These are phyloP conservation scores for Drosophila rellima DNA, from an alignment of 2,888 invertebrate genomes.

Conservation along the genomic window DNA sequence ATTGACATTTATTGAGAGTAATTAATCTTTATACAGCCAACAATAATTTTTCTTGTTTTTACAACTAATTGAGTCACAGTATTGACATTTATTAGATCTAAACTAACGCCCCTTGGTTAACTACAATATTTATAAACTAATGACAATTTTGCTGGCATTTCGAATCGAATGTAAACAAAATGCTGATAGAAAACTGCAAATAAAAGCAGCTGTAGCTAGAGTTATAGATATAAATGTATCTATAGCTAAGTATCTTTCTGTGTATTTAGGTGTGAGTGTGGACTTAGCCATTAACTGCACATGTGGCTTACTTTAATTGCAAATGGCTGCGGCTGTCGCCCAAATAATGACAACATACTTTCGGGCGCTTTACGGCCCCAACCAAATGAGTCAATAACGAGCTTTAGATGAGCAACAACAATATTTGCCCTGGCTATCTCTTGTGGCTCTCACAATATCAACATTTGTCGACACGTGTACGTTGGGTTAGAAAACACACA, in stretches of 20 bases:
- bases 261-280: conserved; percentile 25
- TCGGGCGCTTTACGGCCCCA: conserved; percentile 56
- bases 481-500: conserved; percentile 7
- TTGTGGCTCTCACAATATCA: conserved; percentile 11
- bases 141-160: conserved; percentile 49
- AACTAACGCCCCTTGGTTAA: conserved; percentile 13
- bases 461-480: conserved; percentile 41
- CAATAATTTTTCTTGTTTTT: neutral
- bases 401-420: conserved; percentile 62
- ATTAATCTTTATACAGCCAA: too few relatives aligned
- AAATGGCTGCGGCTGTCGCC: conserved; percentile 65
- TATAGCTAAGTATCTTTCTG: neutral
- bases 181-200: conserved; percentile 57
- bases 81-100: conserved; percentile 23
- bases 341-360: conserved; percentile 76
- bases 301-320: conserved; percentile 72
- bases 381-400: conserved; percentile 74
- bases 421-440: conserved; percentile 53
- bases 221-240: conserved; percentile 14
- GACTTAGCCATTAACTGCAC: conserved; percentile 71
- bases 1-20: neutral
- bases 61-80: conserved; percentile 26
- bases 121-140: conserved; percentile 1
- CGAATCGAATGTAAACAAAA: conserved; percentile 57
- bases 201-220: conserved; percentile 14